These are phyloP conservation scores for Lasioglossum calceatum DNA, from an alignment of 2,888 invertebrate genomes.

Conservation along the genomic window DNA sequence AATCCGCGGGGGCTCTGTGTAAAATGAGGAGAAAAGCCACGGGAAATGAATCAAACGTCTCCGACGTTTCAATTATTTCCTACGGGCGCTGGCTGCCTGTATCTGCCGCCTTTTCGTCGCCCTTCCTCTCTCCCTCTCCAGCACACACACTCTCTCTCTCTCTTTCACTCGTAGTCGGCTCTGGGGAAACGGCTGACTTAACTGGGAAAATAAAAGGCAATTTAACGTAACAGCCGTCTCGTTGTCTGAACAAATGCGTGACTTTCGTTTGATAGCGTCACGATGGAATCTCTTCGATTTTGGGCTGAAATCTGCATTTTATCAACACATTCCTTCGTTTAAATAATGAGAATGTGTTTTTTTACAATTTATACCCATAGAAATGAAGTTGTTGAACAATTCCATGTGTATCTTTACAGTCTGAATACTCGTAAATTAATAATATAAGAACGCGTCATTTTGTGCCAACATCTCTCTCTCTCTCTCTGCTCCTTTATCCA, in stretches of 20 bases:
- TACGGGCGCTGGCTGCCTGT: slow-evolving; percentile 64
- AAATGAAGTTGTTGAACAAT: background rate
- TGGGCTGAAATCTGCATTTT: background rate
- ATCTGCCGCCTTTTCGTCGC: slow-evolving; percentile 58
- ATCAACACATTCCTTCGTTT: background rate
- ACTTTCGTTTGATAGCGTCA: background rate
- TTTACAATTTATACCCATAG: background rate
- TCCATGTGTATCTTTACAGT: background rate
- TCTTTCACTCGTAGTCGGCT: background rate
- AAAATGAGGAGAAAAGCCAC: slow-evolving; percentile 81
- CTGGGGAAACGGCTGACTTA: slow-evolving; percentile 41
- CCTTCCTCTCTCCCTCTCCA: background rate
- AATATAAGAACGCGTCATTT: no score
- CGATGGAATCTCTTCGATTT: background rate
- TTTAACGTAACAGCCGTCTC: slow-evolving; percentile 49
- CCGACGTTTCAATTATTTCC: slow-evolving; percentile 84
- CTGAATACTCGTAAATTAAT: no score
- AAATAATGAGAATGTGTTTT: background rate
- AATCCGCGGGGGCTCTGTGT: slow-evolving; percentile 75
- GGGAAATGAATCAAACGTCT: slow-evolving; percentile 83
- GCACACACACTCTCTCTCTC: background rate
- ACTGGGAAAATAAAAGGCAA: slow-evolving; percentile 49
- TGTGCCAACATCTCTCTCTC: background rate
- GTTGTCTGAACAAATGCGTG: slow-evolving; percentile 55
- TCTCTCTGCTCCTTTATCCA: background rate